Evolutionary conservation across 1,140 invertebrate genomes (phyloP), one percentile per base, ranked within the genome.

Genomic region (Hermetia illucens): DNA sequence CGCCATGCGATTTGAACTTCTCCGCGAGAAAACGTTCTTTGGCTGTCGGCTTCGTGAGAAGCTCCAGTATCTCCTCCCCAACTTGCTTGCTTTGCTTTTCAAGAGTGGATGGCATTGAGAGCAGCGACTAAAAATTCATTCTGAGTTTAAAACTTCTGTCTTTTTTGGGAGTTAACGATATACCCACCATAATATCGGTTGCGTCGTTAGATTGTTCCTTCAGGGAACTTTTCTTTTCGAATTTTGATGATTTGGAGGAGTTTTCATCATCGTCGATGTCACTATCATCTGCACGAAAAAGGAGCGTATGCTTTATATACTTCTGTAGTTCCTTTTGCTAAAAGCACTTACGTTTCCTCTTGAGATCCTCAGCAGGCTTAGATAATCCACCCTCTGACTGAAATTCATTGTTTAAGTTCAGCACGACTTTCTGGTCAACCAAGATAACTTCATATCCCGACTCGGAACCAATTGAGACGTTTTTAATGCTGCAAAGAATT

Each of bases 51-150:
- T 92, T 92, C 44, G 87, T 93, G 0, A 98, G 63, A 5, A 98
- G 62, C 55, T 94, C 87, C 42, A 94, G 66, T 40, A 97, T 96
- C 64, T 97, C 92, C 66, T 97, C 92, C 2, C 89, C 90, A 5
- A 95, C 74, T 65, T 91, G 84, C 61, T 96, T 96, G 44, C 78
- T 92, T 56, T 94, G 89, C 58, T 91, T 90, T 58, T 98, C 91
- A 51, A 88, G 74, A 33, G 89, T 90, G 1, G 91, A 94, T 15
- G 91, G 85, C 74, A 91, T 83, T 9, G 88, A 87, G 30, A 98
- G 66, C 16, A 97, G 62, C 27, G 84, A 92, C 82, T 65, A 60
- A 5, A 63, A 45, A 10, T n/a, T n/a, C n/a, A n/a, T n/a, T n/a
- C n/a, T n/a, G n/a, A n/a, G n/a, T n/a, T n/a, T 13, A 18, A 20